Percentiles rank a stretch among this genome's conserved stretches.
Conservation (phyloP, 2,113 vertebrate genomes). For the Passer montanus region DNA sequence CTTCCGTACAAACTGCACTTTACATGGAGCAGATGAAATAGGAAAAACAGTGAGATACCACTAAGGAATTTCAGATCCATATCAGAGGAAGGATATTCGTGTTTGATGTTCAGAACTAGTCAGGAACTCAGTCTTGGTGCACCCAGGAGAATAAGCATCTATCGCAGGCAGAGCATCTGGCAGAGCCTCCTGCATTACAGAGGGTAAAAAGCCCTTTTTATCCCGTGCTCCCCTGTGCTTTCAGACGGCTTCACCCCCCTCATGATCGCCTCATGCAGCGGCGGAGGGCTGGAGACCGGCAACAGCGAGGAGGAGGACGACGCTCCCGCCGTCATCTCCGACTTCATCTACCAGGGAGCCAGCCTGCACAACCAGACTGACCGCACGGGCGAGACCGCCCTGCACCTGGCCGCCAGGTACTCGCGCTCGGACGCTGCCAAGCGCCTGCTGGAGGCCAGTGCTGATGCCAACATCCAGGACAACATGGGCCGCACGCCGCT, state of each 20-base stretch:
- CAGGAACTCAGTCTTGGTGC: neutral
- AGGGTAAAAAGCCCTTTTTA: neutral
- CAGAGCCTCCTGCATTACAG: neutral
- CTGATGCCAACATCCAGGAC: constrained; percentile 95
- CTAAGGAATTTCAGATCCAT: constrained; percentile 50
- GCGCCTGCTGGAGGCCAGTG: constrained; percentile 93
- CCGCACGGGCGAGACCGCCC: constrained; percentile 93
- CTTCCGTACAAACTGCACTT: neutral
- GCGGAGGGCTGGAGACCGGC: constrained; percentile 92
- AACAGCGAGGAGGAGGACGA: constrained; percentile 97
- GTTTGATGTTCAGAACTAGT: constrained; percentile 54
- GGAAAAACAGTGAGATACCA: constrained; percentile 23
- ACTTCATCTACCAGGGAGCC: constrained; percentile 97
- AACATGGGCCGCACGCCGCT: constrained; percentile 96
- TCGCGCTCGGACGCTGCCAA: constrained; percentile 96
- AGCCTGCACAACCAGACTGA: constrained; percentile 98
- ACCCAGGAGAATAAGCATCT: constrained; percentile 29
- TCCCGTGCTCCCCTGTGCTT: neutral
- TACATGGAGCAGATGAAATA: neutral
- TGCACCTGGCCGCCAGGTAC: constrained; percentile 95
- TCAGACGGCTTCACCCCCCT: constrained; percentile 95
- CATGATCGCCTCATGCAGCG: constrained; percentile 98
- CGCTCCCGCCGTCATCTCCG: constrained; percentile 90
- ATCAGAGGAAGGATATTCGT: constrained; percentile 46
- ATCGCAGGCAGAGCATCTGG: neutral